Evolutionary conservation across 2,797 vertebrate species (phyloP), one percentile per base, ranked within the genome.

Genomic region (Aplochiton taeniatus): DNA sequence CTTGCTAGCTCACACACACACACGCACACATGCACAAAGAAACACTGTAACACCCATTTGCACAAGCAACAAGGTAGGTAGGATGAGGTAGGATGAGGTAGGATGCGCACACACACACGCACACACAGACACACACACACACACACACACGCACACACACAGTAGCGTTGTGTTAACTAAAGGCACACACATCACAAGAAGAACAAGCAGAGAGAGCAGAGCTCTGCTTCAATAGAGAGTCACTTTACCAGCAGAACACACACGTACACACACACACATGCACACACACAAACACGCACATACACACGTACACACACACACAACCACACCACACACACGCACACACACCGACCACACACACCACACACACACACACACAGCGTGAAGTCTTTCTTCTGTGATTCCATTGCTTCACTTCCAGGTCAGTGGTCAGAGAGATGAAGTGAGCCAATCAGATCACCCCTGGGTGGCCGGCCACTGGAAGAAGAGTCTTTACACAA

Each of bases 341-440:
- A 54, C 52, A 53, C 18, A 19, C 52, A 31, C 17, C 19, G 17
- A 54, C 52, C 6, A 54, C 11, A 16, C 52, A 19, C 52, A 54
- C 17, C 52, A 18, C 18, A 31, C 52, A 20, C 8, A 18, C 19
- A 7, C 52, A 54, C 52, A 48, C 46, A 48, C 46, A 48, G 31
- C 31, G 31, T 31, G 70, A 58, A 76, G 64, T 67, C 57, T 1
- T 65, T 75, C 75, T 80, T 73, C 70, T 71, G 61, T 47, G 16
- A 78, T 71, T 65, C 68, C 70, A 56, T 65, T 11, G 71, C 68
- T 83, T 89, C 77, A 69, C 80, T 89, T 89, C 83, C 85, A 89
- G 88, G 89, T 89, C 89, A 90, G 55, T 43, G 44, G 66, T 72
- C 82, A 73, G 74, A 66, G 81, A 72, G 48, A 44, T 64, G 65